Evolutionary conservation across 2,888 invertebrate genomes (phyloP).

Genomic region (Habrosyne pyritoides): DNA sequence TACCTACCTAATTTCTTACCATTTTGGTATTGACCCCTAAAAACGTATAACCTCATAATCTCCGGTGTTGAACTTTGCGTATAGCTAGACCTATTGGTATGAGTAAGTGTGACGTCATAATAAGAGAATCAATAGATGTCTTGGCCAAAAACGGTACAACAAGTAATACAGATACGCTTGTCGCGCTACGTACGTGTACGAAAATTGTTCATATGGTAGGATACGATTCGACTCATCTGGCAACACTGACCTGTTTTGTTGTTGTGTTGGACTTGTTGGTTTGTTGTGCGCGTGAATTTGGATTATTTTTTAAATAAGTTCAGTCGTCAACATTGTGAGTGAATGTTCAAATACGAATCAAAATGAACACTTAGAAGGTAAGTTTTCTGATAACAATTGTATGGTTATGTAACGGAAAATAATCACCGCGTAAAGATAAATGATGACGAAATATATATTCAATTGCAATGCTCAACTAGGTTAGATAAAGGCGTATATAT

Average conservation of each 20-base stretch:
- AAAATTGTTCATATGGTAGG: too few relatives aligned
- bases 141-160: too few relatives aligned
- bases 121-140: too few relatives aligned
- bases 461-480: not conserved
- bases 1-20: too few relatives aligned
- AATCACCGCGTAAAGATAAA: slow-evolving; percentile 31
- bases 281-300: slow-evolving; percentile 49
- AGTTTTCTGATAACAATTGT: slow-evolving; percentile 39
- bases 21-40: too few relatives aligned
- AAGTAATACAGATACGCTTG: too few relatives aligned
- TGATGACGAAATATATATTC: slow-evolving; percentile 49
- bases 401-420: slow-evolving; percentile 71
- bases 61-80: too few relatives aligned
- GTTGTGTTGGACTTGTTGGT: slow-evolving; percentile 47
- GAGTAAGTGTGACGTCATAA: too few relatives aligned
- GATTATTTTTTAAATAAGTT: slow-evolving; percentile 43
- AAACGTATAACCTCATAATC: too few relatives aligned
- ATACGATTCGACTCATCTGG: too few relatives aligned
- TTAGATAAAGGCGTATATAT: slow-evolving; percentile 11
- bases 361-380: slow-evolving; percentile 52
- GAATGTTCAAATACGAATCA: slow-evolving; percentile 30
- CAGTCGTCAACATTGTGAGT: slow-evolving; percentile 34
- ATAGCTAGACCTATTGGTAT: too few relatives aligned
- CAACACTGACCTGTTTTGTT: not conserved
- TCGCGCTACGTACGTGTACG: too few relatives aligned